A percentile compares a stretch with the other conserved stretches of the same genome.
phyloP scores from a whole-genome alignment of 2,888 invertebrate species.

The Euzophera pinguis region DNA sequence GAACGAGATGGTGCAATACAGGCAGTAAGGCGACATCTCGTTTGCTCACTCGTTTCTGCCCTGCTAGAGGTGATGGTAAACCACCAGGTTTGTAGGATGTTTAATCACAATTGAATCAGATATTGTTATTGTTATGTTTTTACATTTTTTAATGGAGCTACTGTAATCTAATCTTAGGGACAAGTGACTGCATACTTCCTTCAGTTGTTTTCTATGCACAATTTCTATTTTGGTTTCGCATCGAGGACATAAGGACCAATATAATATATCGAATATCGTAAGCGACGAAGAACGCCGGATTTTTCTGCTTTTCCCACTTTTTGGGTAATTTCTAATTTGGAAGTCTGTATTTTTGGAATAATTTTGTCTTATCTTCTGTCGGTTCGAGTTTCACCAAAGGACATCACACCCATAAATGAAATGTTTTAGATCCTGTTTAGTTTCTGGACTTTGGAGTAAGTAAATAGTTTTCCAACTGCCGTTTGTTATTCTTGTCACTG shows the following conservation, averaged over 20 bases:
- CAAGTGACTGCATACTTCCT: conserved; percentile 23
- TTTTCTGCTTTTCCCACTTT: conserved; percentile 10
- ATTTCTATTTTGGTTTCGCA: conserved; percentile 21
- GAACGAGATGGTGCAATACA: no score
- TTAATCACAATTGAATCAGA: conserved; percentile 22
- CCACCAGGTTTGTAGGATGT: conserved; percentile 30
- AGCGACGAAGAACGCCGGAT: conserved; percentile 19
- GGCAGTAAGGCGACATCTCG: no score
- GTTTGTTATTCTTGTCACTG: no score
- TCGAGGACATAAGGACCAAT: conserved; percentile 31
- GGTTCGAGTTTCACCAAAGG: background rate
- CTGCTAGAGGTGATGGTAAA: no score
- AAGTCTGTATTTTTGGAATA: conserved; percentile 13
- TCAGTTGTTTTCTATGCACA: conserved; percentile 28
- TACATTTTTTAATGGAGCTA: conserved; percentile 27
- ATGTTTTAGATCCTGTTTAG: no score
- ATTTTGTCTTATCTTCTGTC: background rate
- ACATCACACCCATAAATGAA: background rate
- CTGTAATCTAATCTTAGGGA: conserved; percentile 20
- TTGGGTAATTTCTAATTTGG: conserved; percentile 6
- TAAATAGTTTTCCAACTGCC: no score
- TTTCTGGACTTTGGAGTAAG: no score
- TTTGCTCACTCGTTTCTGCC: no score
- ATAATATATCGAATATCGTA: conserved; percentile 26
- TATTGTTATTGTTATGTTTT: conserved; percentile 34